Conservation (phyloP, 2,797 vertebrate genomes). For the Uromys caudimaculatus region DNA sequence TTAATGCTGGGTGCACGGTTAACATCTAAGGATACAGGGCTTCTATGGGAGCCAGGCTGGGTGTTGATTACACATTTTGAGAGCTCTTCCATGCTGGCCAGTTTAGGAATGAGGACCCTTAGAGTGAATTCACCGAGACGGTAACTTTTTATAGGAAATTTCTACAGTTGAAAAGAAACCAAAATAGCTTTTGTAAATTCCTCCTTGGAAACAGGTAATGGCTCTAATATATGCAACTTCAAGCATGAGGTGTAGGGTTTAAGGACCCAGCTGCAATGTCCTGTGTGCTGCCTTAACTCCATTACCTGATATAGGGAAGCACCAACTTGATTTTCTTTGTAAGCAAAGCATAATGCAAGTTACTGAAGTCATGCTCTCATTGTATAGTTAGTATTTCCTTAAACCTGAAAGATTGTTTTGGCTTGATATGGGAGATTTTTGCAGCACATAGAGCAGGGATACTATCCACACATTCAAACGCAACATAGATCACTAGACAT, state of each 20-base stretch:
- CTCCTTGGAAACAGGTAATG: background rate
- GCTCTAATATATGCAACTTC: background rate
- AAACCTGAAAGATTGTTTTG: background rate
- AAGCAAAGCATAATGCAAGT: background rate
- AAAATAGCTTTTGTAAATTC: background rate
- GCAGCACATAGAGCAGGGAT: background rate
- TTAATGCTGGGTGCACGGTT: background rate
- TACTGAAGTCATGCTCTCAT: background rate
- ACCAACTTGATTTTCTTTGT: background rate
- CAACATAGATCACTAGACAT: background rate
- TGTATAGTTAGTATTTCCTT: background rate
- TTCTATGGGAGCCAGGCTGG: background rate
- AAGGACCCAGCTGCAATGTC: background rate
- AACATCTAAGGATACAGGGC: background rate
- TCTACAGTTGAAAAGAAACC: background rate
- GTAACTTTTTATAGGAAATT: conserved; percentile 27
- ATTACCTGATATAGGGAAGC: background rate
- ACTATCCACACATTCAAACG: background rate
- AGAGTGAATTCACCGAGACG: background rate
- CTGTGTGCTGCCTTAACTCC: background rate
- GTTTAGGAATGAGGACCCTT: background rate
- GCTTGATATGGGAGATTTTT: background rate
- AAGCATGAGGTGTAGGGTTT: background rate
- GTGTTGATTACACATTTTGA: background rate
- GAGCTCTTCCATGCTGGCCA: background rate